Percentiles rank a stretch among this genome's conserved stretches.
These are phyloP conservation scores for Antennarius striatus DNA, from an alignment of 2,113 vertebrate species.

Conservation along the genomic window DNA sequence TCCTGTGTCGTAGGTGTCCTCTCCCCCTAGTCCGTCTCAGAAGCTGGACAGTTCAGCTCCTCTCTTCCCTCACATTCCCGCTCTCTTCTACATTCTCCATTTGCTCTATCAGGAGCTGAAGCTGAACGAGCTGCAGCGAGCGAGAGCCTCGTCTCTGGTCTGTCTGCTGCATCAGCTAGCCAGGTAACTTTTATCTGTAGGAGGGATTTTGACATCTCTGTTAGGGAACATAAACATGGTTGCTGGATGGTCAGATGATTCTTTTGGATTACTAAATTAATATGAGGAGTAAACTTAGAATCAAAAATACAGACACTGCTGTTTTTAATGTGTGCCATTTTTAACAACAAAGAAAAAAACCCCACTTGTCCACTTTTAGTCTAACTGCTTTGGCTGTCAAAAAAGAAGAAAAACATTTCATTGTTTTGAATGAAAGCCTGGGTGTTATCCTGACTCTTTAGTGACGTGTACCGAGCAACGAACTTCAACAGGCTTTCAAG, in stretches of 20 bases:
- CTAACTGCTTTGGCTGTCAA: slow-evolving; percentile 4
- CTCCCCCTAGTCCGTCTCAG: slow-evolving; percentile 69
- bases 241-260: not conserved
- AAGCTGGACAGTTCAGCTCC: slow-evolving; percentile 88
- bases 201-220: not conserved
- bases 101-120: slow-evolving; percentile 95
- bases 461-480: slow-evolving; percentile 21
- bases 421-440: slow-evolving; percentile 30
- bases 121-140: slow-evolving; percentile 91
- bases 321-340: no score
- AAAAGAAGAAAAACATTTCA: slow-evolving; percentile 12
- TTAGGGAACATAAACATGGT: not conserved
- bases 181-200: slow-evolving; percentile 78
- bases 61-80: slow-evolving; percentile 91
- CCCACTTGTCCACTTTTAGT: slow-evolving; percentile 1
- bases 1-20: slow-evolving; percentile 26
- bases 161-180: slow-evolving; percentile 93
- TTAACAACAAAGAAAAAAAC: no score
- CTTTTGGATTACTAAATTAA: not conserved
- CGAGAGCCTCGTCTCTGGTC: slow-evolving; percentile 85
- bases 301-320: no score
- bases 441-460: slow-evolving; percentile 35
- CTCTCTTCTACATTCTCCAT: slow-evolving; percentile 94
- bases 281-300: not conserved
- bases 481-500: slow-evolving; percentile 48